Conservation (phyloP, 2,113 vertebrate genomes). For the Orycteropus afer region DNA sequence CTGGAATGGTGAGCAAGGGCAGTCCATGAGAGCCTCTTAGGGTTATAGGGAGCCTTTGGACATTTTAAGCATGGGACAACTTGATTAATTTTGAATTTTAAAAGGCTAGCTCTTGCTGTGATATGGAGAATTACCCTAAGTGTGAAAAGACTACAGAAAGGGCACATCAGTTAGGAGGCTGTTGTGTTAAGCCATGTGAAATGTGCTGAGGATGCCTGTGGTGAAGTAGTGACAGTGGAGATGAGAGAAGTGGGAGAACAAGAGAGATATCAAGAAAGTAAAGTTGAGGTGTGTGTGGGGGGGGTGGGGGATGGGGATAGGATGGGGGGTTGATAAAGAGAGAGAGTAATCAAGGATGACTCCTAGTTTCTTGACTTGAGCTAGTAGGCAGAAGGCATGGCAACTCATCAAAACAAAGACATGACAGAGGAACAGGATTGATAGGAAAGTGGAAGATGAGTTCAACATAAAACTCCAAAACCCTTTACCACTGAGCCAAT, state of each 20-base stretch:
- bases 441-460: neutral
- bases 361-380: neutral
- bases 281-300: too few species aligned
- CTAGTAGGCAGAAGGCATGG: neutral
- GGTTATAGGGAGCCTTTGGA: neutral
- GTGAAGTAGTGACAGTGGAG: neutral
- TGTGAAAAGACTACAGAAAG: neutral
- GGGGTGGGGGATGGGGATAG: too few species aligned
- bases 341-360: neutral
- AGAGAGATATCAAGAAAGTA: neutral
- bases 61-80: neutral
- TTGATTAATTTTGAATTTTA: neutral
- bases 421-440: neutral
- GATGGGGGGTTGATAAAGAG: neutral
- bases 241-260: neutral
- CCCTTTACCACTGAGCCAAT: too few species aligned
- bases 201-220: neutral
- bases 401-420: neutral
- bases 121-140: neutral
- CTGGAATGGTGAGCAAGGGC: neutral
- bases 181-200: neutral
- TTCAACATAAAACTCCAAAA: too few species aligned
- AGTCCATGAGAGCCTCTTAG: neutral
- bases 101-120: neutral
- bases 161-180: neutral